Conservation (phyloP, 2,113 vertebrate genomes). For the Columba livia region DNA sequence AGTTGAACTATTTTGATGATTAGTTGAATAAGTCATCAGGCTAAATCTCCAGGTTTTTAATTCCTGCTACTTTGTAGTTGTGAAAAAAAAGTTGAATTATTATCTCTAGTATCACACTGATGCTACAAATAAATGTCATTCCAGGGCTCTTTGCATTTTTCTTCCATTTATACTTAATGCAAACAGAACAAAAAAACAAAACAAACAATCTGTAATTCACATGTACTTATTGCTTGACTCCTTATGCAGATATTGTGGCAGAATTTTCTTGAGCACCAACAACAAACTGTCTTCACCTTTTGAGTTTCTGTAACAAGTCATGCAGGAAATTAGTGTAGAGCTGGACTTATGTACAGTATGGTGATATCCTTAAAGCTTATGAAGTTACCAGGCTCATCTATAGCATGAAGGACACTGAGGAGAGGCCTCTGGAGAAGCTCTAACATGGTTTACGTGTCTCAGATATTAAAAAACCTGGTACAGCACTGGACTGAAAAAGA, state of each 20-base stretch:
- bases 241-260: neutral
- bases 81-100: neutral
- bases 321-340: neutral
- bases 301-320: neutral
- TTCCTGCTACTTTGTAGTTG: neutral
- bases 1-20: constrained; percentile 6
- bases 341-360: neutral
- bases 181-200: neutral
- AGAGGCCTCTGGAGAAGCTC: neutral
- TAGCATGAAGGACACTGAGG: neutral
- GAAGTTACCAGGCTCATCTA: neutral
- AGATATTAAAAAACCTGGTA: neutral
- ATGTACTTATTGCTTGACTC: neutral
- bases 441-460: neutral
- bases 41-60: constrained; percentile 6
- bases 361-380: neutral
- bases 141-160: neutral
- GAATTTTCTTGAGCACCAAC: neutral
- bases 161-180: neutral
- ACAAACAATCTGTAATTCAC: neutral
- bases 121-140: neutral
- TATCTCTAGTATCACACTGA: neutral
- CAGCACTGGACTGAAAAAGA: neutral
- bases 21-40: neutral
- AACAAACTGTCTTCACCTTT: neutral